Conservation (phyloP, 2,888 invertebrate species). For the Leptogaster cylindrica region DNA sequence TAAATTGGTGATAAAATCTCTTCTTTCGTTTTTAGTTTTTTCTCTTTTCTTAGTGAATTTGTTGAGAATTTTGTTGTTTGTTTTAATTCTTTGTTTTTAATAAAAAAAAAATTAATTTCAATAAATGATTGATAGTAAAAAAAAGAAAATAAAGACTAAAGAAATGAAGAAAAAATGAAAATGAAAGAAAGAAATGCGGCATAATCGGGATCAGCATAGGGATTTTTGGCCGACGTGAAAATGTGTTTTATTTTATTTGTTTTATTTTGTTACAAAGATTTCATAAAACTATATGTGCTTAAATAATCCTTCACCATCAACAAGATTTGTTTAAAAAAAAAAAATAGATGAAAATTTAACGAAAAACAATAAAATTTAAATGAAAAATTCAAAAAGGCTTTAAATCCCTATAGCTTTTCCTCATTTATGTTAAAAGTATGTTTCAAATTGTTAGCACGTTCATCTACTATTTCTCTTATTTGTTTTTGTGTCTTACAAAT, state of each 20-base stretch:
- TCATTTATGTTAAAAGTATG: constrained; percentile 50
- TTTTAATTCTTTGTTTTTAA: background rate
- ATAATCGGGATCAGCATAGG: constrained; percentile 63
- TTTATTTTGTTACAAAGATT: constrained; percentile 18
- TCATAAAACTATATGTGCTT: too few relatives aligned
- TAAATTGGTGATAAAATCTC: constrained; percentile 54
- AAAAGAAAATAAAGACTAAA: constrained; percentile 41
- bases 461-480: background rate
- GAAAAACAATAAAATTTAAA: constrained; percentile 45
- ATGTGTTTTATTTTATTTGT: constrained; percentile 33
- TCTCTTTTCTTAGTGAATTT: constrained; percentile 46
- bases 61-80: constrained; percentile 47
- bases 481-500: background rate
- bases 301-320: constrained; percentile 33
- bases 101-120: constrained; percentile 10
- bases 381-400: constrained; percentile 57
- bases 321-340: constrained; percentile 40
- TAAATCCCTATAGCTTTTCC: constrained; percentile 65
- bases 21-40: constrained; percentile 50
- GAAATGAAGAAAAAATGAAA: constrained; percentile 41
- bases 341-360: constrained; percentile 36
- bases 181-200: constrained; percentile 46
- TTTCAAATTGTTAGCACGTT: constrained; percentile 27
- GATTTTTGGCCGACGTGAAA: constrained; percentile 64
- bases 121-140: constrained; percentile 40